These are phyloP conservation scores for Pseudococcus longispinus DNA, from an alignment of 2,888 invertebrate species.

Conservation along the genomic window DNA sequence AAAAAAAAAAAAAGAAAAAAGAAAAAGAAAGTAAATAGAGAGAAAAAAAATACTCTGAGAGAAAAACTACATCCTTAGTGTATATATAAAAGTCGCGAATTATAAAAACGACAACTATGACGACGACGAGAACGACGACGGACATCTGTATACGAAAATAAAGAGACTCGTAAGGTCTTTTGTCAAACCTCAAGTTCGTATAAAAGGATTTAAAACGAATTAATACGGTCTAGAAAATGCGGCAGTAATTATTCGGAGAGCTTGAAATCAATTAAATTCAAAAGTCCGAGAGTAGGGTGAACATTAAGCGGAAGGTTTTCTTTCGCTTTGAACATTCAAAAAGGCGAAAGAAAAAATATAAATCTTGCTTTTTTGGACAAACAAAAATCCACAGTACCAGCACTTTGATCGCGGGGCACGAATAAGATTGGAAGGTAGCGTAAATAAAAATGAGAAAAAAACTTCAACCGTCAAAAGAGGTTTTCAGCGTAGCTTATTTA, in stretches of 20 bases:
- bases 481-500: neutral
- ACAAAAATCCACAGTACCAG: neutral
- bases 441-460: neutral
- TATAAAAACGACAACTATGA: slow-evolving; percentile 1
- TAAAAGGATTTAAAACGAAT: slow-evolving; percentile 52
- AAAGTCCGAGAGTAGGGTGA: slow-evolving; percentile 49
- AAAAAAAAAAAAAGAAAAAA: neutral
- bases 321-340: slow-evolving; percentile 15
- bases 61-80: slow-evolving; percentile 10
- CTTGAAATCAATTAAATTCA: slow-evolving; percentile 54
- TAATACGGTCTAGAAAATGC: slow-evolving; percentile 56
- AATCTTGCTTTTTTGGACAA: slow-evolving; percentile 33
- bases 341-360: slow-evolving; percentile 12
- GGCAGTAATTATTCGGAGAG: slow-evolving; percentile 53
- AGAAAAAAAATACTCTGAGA: neutral
- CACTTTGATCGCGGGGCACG: slow-evolving; percentile 17
- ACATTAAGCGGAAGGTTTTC: slow-evolving; percentile 39
- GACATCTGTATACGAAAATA: slow-evolving; percentile 30
- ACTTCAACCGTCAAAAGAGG: neutral
- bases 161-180: slow-evolving; percentile 37
- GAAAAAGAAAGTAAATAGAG: neutral
- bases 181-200: slow-evolving; percentile 35
- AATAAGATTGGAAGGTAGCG: slow-evolving; percentile 34
- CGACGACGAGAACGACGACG: neutral
- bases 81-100: slow-evolving; percentile 28